Evolutionary conservation across 2,113 vertebrate genomes (phyloP).

Genomic region (Mellivora capensis): DNA sequence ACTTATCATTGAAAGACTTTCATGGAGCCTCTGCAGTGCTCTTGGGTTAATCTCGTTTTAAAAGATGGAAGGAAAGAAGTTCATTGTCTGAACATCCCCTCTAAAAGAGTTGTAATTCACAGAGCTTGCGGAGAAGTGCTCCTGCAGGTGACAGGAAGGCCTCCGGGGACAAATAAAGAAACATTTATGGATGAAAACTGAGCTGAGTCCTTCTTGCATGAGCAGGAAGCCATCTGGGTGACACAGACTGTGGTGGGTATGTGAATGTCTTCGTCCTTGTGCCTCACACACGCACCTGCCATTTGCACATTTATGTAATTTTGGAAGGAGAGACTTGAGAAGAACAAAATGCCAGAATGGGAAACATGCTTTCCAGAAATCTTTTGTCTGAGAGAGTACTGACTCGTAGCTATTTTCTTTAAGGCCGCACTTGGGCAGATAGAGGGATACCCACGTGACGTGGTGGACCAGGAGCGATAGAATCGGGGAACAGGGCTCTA

Average conservation of each 20-base stretch:
- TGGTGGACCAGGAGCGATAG: background rate
- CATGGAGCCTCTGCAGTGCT: background rate
- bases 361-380: background rate
- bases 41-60: slow-evolving; percentile 51
- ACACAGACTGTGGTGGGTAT: slow-evolving; percentile 37
- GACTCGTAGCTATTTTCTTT: background rate
- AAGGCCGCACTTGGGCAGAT: background rate
- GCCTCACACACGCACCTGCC: background rate
- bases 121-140: background rate
- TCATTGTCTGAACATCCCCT: slow-evolving; percentile 56
- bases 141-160: slow-evolving; percentile 58
- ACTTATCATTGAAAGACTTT: background rate
- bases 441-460: background rate
- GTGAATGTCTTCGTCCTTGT: slow-evolving; percentile 19
- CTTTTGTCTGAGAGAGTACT: background rate
- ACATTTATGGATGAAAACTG: slow-evolving; percentile 29
- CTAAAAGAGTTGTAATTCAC: slow-evolving; percentile 54
- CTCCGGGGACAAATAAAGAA: slow-evolving; percentile 56
- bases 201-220: slow-evolving; percentile 61
- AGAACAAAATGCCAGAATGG: background rate
- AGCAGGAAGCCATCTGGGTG: slow-evolving; percentile 68
- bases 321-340: background rate
- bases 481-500: no score
- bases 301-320: background rate
- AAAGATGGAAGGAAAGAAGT: slow-evolving; percentile 53